Evolutionary conservation across 1,140 invertebrate species (phyloP).

Genomic region (Pseudobourletiella spinata): DNA sequence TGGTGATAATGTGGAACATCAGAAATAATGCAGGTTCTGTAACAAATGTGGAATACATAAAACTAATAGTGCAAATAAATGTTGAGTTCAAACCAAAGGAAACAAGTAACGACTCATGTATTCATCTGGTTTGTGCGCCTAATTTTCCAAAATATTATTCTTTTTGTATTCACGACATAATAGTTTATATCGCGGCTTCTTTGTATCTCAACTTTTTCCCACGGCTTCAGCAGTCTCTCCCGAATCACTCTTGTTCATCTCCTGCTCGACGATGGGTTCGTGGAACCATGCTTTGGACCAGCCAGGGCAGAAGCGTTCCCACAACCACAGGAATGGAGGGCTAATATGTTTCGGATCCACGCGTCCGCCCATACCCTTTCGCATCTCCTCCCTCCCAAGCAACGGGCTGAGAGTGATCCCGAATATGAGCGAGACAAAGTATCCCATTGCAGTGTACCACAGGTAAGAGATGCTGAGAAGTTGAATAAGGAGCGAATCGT

Average conservation of each 20-base stretch:
- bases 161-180: background rate
- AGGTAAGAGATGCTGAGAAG: constrained; percentile 25
- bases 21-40: background rate
- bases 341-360: background rate
- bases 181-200: background rate
- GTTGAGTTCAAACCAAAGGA: background rate
- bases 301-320: background rate
- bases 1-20: background rate
- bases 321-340: background rate
- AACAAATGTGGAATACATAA: background rate
- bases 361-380: too few relatives aligned
- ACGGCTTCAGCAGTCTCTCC: too few relatives aligned
- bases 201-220: background rate
- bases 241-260: too few relatives aligned
- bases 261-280: background rate
- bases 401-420: background rate
- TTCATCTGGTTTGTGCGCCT: background rate
- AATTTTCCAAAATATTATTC: background rate
- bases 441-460: constrained; percentile 16
- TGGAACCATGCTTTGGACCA: background rate
- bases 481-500: constrained; percentile 9
- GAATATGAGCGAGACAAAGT: background rate
- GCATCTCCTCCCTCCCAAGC: too few relatives aligned
- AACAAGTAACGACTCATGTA: background rate
- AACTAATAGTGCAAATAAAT: background rate